Conservation (phyloP, 2,888 invertebrate genomes). For the Eupithecia dodoneata region DNA sequence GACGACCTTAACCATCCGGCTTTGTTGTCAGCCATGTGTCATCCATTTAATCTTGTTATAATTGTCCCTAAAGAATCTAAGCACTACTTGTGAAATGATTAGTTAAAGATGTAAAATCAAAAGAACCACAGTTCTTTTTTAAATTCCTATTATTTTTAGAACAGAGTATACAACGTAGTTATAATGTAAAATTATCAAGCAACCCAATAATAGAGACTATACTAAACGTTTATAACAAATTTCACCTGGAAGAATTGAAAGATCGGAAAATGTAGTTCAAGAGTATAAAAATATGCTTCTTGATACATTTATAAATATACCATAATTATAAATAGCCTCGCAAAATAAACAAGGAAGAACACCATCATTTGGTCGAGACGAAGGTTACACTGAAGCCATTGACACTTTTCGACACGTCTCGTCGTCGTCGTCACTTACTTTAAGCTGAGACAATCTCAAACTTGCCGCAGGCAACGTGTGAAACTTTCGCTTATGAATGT, state of each 20-base stretch:
- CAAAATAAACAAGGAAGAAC: slow-evolving; percentile 51
- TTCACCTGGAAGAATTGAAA: not conserved
- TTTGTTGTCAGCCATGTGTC: slow-evolving; percentile 1
- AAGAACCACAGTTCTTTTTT: not conserved
- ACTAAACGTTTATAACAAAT: not conserved
- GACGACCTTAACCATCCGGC: not conserved
- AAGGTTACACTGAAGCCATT: slow-evolving; percentile 58
- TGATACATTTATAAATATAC: not conserved
- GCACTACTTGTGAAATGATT: not conserved
- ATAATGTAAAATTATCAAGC: not conserved
- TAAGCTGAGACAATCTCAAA: slow-evolving; percentile 47
- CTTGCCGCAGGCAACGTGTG: slow-evolving; percentile 49
- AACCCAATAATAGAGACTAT: not conserved
- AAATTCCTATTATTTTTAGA: not conserved
- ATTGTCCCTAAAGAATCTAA: not conserved
- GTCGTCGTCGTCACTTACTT: slow-evolving; percentile 44
- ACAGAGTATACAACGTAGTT: not conserved
- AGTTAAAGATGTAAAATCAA: not conserved
- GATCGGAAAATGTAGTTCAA: not conserved
- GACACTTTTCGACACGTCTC: slow-evolving; percentile 54
- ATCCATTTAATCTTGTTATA: not conserved
- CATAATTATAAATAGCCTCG: not conserved
- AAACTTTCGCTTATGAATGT: slow-evolving; percentile 73
- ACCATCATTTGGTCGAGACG: slow-evolving; percentile 52
- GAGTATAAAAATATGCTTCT: not conserved